Evolutionary conservation across 2,888 invertebrate genomes (phyloP).

Genomic region (Drosophila putrida): DNA sequence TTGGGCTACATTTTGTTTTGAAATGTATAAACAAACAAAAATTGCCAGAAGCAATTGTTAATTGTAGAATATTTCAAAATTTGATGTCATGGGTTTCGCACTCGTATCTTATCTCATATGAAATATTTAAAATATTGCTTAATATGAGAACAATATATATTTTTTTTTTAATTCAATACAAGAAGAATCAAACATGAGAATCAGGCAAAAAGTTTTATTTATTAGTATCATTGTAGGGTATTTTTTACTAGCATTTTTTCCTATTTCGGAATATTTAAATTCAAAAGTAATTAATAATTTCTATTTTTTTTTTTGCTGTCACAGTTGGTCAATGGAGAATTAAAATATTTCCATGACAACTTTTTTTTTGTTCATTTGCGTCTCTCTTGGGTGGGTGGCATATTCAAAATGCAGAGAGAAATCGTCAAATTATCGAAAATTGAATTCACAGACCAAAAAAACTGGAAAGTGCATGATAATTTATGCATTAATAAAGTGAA

Average conservation of each 20-base stretch:
- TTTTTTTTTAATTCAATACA: neutral
- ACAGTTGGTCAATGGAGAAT: neutral
- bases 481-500: slow-evolving; percentile 39
- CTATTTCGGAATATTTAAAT: neutral
- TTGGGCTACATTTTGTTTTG: slow-evolving; percentile 35
- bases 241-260: neutral
- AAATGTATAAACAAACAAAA: slow-evolving; percentile 55
- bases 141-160: neutral
- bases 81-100: slow-evolving; percentile 31
- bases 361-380: neutral
- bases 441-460: slow-evolving; percentile 29
- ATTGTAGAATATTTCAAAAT: slow-evolving; percentile 7
- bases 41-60: slow-evolving; percentile 15
- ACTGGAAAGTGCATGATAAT: slow-evolving; percentile 34
- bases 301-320: slow-evolving; percentile 2
- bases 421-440: slow-evolving; percentile 36
- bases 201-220: neutral
- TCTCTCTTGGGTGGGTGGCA: neutral
- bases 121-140: too few species aligned
- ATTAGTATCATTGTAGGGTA: neutral
- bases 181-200: neutral
- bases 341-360: neutral
- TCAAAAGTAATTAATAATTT: neutral
- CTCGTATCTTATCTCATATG: too few species aligned
- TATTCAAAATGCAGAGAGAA: neutral